phyloP scores from a whole-genome alignment of 2,797 vertebrate species.

The Melanotaenia trifasciata region DNA sequence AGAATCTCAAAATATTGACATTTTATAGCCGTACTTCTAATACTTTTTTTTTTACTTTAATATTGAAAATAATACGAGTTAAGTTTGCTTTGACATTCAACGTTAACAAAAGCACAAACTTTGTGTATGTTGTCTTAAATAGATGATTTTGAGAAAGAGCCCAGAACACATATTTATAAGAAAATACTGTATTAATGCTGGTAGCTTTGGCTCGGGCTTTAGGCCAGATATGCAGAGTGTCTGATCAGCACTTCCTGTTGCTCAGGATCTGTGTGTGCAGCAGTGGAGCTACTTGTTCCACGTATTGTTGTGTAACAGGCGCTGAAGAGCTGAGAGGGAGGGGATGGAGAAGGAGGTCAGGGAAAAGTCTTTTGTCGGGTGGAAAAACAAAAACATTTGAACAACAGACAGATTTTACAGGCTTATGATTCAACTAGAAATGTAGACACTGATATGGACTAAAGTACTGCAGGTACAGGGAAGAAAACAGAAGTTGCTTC shows the following conservation, averaged over 20 bases:
- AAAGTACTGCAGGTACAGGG: not conserved
- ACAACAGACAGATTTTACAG: not conserved
- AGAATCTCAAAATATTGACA: not conserved
- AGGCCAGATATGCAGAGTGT: conserved; percentile 50
- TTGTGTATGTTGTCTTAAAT: not conserved
- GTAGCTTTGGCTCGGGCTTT: conserved; percentile 21
- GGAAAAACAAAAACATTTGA: not conserved
- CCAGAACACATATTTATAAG: conserved; percentile 20
- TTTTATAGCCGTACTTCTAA: not conserved
- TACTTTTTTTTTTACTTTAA: not conserved
- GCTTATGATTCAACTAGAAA: not conserved
- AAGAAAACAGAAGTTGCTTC: not conserved
- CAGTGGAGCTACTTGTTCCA: conserved; percentile 31
- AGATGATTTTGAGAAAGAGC: not conserved
- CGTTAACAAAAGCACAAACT: not conserved
- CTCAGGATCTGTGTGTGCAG: conserved; percentile 36
- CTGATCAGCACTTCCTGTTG: conserved; percentile 48
- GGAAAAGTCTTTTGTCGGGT: conserved; percentile 8
- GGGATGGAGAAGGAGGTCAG: conserved; percentile 18
- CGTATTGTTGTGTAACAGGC: conserved; percentile 55
- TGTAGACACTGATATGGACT: not conserved
- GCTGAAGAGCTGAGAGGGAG: conserved; percentile 5
- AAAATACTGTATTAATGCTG: conserved; percentile 7
- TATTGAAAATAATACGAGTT: conserved; percentile 1
- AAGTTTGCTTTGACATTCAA: not conserved